Evolutionary conservation across 1,140 invertebrate species (phyloP), one percentile per base, ranked within the genome.

Genomic region (Cryptotermes secundus): DNA sequence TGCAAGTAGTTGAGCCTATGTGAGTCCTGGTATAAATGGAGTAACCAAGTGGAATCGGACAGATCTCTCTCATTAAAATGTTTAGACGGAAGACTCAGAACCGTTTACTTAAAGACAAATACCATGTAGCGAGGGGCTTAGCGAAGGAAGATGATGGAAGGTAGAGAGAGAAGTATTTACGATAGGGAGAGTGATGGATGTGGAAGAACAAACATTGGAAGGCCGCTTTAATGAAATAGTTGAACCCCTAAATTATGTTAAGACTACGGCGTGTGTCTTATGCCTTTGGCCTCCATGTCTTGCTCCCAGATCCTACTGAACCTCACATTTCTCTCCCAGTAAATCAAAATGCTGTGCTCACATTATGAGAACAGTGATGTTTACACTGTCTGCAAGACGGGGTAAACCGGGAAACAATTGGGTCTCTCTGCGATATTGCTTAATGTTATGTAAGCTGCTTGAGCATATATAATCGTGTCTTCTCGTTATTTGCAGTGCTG

Each of bases 201-300:
- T 9, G 35, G 45, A 82, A 45, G 81, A 72, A 72, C 38, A 82
- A 82, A 82, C 45, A 82, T 26, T 38, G n/a, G 53, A 82, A 82
- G 42, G 53, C 49, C 14, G 38, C 79, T 45, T 80, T 80, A 84
- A 84, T 79, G 79, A 84, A 84, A 80, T 79, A 84, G 79, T 84
- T 80, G 79, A 84, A 80, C 79, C 83, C 45, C 45, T 84, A 81
- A 81, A 84, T 82, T 82, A 82, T 82, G 81, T 38, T 82, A 82
- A 82, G 45, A 82, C 31, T 82, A 16, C 59, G 26, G 26, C 31
- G 26, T 1, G 26, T 72, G 2, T 72, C 59, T 72, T n/a, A 72
- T 72, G n/a, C 59, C 59, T 31, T n/a, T 16, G 59, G 26, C 59
- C 26, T 72, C 59, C 26, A 26, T 7, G 14, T 72, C 59, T 72